Base-by-base conservation (phyloP, 2,888 invertebrate genomes). In the Adineta ricciae region DNA sequence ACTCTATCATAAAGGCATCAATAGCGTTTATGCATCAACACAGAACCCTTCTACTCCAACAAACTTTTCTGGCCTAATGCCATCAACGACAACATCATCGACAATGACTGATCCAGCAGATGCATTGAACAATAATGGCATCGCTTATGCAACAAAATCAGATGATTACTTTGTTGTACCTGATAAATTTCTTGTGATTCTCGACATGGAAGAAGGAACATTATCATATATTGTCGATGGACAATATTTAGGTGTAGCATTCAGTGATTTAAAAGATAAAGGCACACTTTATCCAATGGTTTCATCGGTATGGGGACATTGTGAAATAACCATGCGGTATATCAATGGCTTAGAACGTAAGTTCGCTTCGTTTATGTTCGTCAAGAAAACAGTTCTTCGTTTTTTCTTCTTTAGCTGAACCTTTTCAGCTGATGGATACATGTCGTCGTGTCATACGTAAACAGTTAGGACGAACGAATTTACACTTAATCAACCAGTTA, bases 131-230 rank as follows among this genome's bases (percentile, higher is more conserved):
- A 88, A 88, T 86, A 89, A 89, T 38, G 89, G 89, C 83, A 93
- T 94, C 86, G 95, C 96, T 89, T 97, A 97, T 92, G 97, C 97
- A 87, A 94, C 95, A 87, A 96, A 96, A 83, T 94, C 95, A 87
- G 97, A 97, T 91, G 97, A 97, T 92, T 96, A 96, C 89, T 97
- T 97, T 92, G 90, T 90, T 50, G 92, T 92, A 86, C 92, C 92
- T 49, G 92, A 92, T 87, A 89, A 89, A 86, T 91, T 92, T 88
- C 88, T 91, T 84, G 96, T 96, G 88, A 96, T 97, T 87, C 93
- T 99, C 89, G 98, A 99, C 92, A 99, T 99, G 98, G 98, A 99
- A 91, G 98, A 98, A 91, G 98, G 99, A 88, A 97, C 97, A 88
- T 93, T 99, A 89, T 95, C 97, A 89, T 99, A 97, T 92, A 96